phyloP scores from a whole-genome alignment of 2,888 invertebrate species.

The Marronus borbonicus region DNA sequence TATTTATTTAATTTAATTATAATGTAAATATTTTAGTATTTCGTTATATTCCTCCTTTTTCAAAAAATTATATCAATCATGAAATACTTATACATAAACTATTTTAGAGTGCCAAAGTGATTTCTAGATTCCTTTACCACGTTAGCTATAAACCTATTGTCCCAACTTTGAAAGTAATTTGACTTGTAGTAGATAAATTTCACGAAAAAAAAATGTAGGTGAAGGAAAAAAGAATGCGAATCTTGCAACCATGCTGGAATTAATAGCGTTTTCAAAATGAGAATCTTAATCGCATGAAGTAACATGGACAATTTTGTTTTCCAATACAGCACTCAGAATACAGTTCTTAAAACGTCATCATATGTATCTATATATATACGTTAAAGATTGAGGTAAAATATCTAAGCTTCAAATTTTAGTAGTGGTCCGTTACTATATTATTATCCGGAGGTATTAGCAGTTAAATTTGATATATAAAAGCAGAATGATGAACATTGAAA shows the following conservation, averaged over 20 bases:
- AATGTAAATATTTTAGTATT: constrained; percentile 25
- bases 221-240: neutral
- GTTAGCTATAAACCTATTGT: too few species aligned
- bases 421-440: neutral
- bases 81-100: too few species aligned
- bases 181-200: too few species aligned
- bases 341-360: neutral
- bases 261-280: too few species aligned
- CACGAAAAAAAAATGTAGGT: too few species aligned
- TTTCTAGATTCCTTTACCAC: too few species aligned
- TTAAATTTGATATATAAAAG: constrained; percentile 7
- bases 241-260: neutral
- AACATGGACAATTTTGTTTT: neutral
- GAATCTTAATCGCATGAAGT: neutral
- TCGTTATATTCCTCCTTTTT: neutral
- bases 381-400: neutral
- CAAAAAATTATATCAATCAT: neutral
- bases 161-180: too few species aligned
- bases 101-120: too few species aligned
- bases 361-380: constrained; percentile 9
- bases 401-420: neutral
- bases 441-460: neutral
- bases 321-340: neutral
- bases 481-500: constrained; percentile 42
- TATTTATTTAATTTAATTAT: constrained; percentile 10